A percentile compares a stretch with the other conserved stretches of the same genome.
Evolutionary conservation across 2,113 vertebrate species (phyloP).

Genomic region (Albula glossodonta): DNA sequence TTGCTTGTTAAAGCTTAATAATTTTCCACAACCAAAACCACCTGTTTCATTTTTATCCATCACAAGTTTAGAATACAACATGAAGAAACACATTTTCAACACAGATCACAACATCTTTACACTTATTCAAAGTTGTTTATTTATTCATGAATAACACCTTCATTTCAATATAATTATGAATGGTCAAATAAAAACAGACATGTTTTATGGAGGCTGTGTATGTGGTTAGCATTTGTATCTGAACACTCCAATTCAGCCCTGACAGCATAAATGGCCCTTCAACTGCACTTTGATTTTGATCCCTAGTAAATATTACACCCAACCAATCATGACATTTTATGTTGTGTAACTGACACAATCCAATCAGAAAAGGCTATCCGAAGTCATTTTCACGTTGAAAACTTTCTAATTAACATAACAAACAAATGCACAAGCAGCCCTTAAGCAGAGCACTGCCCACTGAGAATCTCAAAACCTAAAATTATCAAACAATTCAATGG

Average conservation of each 20-base stretch:
- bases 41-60: too few species aligned
- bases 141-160: not conserved
- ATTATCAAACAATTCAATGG: too few species aligned
- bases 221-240: not conserved
- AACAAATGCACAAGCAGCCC: slow-evolving; percentile 50
- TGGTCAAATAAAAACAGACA: not conserved
- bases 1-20: too few species aligned
- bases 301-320: not conserved
- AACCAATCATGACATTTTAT: not conserved
- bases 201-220: not conserved
- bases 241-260: not conserved
- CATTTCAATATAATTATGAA: not conserved
- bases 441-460: not conserved
- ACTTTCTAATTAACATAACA: not conserved
- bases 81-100: too few species aligned
- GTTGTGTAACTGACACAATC: too few species aligned
- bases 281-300: not conserved
- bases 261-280: not conserved
- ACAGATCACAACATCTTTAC: not conserved
- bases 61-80: too few species aligned
- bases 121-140: not conserved
- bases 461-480: too few species aligned
- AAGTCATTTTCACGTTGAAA: not conserved
- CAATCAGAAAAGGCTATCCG: not conserved
- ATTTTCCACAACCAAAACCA: too few species aligned